These are phyloP conservation scores for Planococcus citri DNA, from an alignment of 1,140 invertebrate genomes.

Conservation along the genomic window DNA sequence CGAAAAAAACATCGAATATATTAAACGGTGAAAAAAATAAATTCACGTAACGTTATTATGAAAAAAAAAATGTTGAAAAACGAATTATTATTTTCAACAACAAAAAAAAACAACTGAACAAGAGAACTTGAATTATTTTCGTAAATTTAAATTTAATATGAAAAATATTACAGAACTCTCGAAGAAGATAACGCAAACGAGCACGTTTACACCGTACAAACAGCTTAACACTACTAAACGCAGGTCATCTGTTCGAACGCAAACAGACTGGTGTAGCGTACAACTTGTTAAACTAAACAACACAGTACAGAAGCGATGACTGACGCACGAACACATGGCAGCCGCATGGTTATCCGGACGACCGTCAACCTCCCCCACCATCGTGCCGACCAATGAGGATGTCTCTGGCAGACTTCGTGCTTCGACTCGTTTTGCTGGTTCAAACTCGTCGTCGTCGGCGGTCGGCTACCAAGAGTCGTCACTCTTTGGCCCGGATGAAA, in stretches of 20 bases:
- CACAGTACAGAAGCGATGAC: slow-evolving; percentile 11
- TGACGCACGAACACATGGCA: background rate
- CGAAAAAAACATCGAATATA: background rate
- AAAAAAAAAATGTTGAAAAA: background rate
- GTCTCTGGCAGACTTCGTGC: background rate
- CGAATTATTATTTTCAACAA: background rate
- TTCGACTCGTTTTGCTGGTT: slow-evolving; percentile 7
- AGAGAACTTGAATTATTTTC: background rate
- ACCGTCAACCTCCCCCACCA: background rate
- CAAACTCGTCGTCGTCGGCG: background rate
- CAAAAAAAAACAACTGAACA: too few relatives aligned
- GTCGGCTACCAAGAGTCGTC: too few relatives aligned
- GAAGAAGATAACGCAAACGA: background rate
- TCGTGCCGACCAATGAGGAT: background rate
- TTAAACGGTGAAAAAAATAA: background rate
- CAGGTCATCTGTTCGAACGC: slow-evolving; percentile 1
- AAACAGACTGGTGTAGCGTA: background rate
- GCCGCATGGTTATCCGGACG: background rate
- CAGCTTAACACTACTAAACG: slow-evolving; percentile 19
- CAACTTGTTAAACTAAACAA: background rate
- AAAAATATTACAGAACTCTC: background rate
- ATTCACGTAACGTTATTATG: background rate
- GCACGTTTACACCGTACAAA: slow-evolving; percentile 10
- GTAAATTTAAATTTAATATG: background rate
- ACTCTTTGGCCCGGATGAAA: too few relatives aligned